These are phyloP conservation scores for Rhodinocichla rosea DNA, from an alignment of 2,113 vertebrate genomes.

Conservation along the genomic window DNA sequence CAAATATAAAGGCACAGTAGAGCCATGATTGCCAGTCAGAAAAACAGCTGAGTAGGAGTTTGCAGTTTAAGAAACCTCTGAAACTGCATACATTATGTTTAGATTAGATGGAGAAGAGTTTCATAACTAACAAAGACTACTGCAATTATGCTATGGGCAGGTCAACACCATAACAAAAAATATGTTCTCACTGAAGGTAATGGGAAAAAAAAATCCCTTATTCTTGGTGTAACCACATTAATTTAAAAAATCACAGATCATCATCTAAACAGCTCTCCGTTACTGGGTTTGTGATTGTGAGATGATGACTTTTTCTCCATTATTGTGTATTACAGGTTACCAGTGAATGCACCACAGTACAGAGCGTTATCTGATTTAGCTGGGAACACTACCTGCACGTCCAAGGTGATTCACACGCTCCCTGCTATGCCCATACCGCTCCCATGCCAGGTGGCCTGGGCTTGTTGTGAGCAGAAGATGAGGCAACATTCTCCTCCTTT, in stretches of 20 bases:
- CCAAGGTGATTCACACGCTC: conserved; percentile 5
- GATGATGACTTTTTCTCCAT: neutral
- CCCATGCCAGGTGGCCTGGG: neutral
- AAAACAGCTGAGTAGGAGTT: conserved; percentile 60
- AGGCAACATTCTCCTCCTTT: neutral
- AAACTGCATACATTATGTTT: conserved; percentile 62
- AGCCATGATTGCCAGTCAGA: conserved; percentile 39
- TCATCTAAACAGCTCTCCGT: neutral
- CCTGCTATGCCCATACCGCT: neutral
- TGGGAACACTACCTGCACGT: neutral
- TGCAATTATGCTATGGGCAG: conserved; percentile 23
- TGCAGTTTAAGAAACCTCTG: conserved; percentile 53
- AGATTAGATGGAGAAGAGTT: conserved; percentile 47
- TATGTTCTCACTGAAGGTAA: neutral
- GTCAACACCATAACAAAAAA: conserved; percentile 4
- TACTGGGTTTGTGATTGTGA: neutral
- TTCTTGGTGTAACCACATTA: neutral
- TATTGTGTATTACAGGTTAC: neutral
- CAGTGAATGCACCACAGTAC: neutral
- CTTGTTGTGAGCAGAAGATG: neutral
- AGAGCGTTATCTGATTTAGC: conserved; percentile 2
- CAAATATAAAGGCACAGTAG: conserved; percentile 27
- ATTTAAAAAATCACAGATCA: neutral
- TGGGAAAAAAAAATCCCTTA: neutral
- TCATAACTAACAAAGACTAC: conserved; percentile 41